phyloP scores from a whole-genome alignment of 2,888 invertebrate species.

The Abrostola triplasia region DNA sequence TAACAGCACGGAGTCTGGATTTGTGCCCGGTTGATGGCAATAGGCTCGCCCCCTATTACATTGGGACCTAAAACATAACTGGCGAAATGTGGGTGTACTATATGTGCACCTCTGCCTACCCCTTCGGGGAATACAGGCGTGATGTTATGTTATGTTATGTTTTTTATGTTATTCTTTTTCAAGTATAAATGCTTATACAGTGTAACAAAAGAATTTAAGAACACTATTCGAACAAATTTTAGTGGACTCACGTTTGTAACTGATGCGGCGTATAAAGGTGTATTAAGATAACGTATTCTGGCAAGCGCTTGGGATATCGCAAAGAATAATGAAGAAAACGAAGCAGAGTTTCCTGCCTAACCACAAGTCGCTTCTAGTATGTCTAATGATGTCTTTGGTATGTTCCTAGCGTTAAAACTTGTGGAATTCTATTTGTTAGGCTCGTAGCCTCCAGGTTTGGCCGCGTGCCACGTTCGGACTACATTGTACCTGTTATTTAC shows the following conservation, averaged over 20 bases:
- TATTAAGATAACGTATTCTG: slow-evolving; percentile 1
- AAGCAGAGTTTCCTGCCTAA: background rate
- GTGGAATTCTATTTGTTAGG: slow-evolving; percentile 46
- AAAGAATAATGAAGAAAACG: slow-evolving; percentile 1
- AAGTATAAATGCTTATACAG: no score
- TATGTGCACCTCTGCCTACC: no score
- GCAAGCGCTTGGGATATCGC: background rate
- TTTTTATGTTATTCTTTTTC: no score
- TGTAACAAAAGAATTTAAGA: no score
- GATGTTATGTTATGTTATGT: no score
- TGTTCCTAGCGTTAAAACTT: slow-evolving; percentile 49
- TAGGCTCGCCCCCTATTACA: no score
- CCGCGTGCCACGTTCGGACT: slow-evolving; percentile 40
- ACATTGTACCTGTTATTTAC: slow-evolving; percentile 54
- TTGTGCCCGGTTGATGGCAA: no score
- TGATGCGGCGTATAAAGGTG: background rate
- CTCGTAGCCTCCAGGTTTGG: slow-evolving; percentile 39
- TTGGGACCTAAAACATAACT: no score
- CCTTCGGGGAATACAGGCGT: no score
- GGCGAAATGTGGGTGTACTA: no score
- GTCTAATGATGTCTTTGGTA: slow-evolving; percentile 32
- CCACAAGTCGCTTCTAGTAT: slow-evolving; percentile 6
- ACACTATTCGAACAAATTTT: no score
- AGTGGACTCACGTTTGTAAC: background rate
- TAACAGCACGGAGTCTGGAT: no score